Base-by-base conservation (phyloP, 2,888 invertebrate species). In the Dascillus cervinus region DNA sequence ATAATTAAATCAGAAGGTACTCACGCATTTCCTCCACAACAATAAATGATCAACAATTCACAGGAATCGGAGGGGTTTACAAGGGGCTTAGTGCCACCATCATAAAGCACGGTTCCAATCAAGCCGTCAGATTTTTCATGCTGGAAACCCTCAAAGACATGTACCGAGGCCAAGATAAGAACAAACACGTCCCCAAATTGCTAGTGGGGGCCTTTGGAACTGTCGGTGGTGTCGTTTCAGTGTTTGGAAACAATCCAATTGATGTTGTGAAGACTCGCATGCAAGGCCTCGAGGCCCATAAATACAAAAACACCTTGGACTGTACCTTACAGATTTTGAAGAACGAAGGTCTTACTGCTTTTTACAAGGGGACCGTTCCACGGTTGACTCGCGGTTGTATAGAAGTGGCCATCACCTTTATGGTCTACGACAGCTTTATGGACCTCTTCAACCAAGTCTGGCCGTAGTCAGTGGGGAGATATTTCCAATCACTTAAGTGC, bases 381-480 rank as follows among this genome's bases (percentile, higher is more conserved):
- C 74, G 98, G 34, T 71, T 98, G 52, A 82, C 94, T 52, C 77
- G 98, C 41, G 98, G 98, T 1, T 97, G 97, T 44, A 71, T 97
- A 43, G 98, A 99, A 65, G 98, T 98, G 9, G 96, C 87, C 21
- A 97, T 98, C 45, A 98, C 98, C 0, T 98, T 98, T 69, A 96
- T 98, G 82, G 95, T 99, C 53, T 98, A 99, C 60, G 98, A 98
- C 64, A 89, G 88, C 34, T 94, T 98, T 60, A 97, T 97, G 91
- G 95, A 96, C 32, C 60, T 90, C 1, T 95, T 98, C 60, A 90
- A 92, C 64, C 82, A 77, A 59, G 63, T 88, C n/a, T 96, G 94
- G 94, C 67, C 48, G 26, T 40, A 40, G 33, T 17, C n/a, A n/a
- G n/a, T n/a, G n/a, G n/a, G n/a, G n/a, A n/a, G n/a, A n/a, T n/a